A percentile compares a stretch with the other conserved stretches of the same genome.
Evolutionary conservation across 2,888 invertebrate species (phyloP).

Genomic region (Tachina grossa): DNA sequence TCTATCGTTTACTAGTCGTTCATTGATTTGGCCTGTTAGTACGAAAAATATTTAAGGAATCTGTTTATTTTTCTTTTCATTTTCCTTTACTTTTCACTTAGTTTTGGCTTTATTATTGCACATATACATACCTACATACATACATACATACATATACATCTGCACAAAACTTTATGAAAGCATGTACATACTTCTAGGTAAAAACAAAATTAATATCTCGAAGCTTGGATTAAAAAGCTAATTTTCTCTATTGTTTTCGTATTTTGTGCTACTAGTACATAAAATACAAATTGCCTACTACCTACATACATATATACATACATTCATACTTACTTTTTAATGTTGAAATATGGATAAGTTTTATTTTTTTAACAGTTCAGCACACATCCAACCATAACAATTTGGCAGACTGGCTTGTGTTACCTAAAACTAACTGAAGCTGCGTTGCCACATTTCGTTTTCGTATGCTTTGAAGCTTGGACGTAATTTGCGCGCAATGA

Average conservation of each 20-base stretch:
- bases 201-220: too few species aligned
- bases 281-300: too few species aligned
- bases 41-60: too few species aligned
- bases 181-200: not conserved
- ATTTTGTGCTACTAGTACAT: conserved; percentile 1
- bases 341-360: conserved; percentile 18
- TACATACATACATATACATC: not conserved
- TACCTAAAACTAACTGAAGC: conserved; percentile 65
- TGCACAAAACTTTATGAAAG: not conserved
- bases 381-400: conserved; percentile 67
- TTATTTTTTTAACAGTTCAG: conserved; percentile 49
- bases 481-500: conserved; percentile 72
- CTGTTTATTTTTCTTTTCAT: too few species aligned
- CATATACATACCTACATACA: not conserved
- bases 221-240: conserved; percentile 24
- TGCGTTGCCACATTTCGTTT: conserved; percentile 65
- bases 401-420: conserved; percentile 65
- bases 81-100: too few species aligned
- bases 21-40: too few species aligned
- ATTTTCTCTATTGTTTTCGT: conserved; percentile 18
- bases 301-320: not conserved
- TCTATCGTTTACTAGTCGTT: too few species aligned
- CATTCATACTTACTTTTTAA: not conserved
- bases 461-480: conserved; percentile 61
- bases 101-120: not conserved